Conservation (phyloP, 2,113 vertebrate species). For the Chlamydotis undulata region DNA sequence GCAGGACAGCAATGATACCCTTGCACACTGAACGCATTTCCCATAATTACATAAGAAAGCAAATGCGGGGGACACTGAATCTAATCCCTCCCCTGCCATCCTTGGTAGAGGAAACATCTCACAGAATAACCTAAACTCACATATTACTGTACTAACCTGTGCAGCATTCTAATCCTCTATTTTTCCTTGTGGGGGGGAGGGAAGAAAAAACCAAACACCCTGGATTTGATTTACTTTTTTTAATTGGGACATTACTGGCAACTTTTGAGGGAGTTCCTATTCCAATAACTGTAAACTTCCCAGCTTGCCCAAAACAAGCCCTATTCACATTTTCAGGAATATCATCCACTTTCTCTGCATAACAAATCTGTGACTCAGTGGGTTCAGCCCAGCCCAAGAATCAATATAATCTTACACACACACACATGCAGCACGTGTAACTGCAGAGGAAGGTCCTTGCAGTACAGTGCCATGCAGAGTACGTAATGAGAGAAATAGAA, state of each 20-base stretch:
- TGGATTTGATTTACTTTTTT: not conserved
- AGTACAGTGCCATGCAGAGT: not conserved
- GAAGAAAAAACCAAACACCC: not conserved
- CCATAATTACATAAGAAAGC: constrained; percentile 26
- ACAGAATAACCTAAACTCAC: not conserved
- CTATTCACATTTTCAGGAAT: not conserved
- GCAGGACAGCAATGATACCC: constrained; percentile 54
- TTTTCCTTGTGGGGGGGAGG: not conserved
- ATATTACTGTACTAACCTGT: not conserved
- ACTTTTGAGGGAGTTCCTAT: not conserved
- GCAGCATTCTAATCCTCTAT: not conserved
- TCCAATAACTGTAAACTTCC: not conserved
- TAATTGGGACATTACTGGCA: not conserved
- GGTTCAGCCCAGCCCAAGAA: not conserved
- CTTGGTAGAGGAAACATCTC: not conserved
- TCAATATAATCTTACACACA: not conserved
- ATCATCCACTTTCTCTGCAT: not conserved
- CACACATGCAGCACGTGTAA: not conserved
- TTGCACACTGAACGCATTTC: constrained; percentile 41
- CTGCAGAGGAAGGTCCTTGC: not conserved
- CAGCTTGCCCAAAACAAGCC: not conserved
- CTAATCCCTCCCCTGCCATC: constrained; percentile 24
- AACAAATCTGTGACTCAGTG: not conserved
- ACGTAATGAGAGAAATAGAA: not conserved
- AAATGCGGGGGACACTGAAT: constrained; percentile 3